A percentile compares a stretch with the other conserved stretches of the same genome.
These are phyloP conservation scores for Pachyseris speciosa DNA, from an alignment of 64 coral and sea anemone species.

Conservation along the genomic window DNA sequence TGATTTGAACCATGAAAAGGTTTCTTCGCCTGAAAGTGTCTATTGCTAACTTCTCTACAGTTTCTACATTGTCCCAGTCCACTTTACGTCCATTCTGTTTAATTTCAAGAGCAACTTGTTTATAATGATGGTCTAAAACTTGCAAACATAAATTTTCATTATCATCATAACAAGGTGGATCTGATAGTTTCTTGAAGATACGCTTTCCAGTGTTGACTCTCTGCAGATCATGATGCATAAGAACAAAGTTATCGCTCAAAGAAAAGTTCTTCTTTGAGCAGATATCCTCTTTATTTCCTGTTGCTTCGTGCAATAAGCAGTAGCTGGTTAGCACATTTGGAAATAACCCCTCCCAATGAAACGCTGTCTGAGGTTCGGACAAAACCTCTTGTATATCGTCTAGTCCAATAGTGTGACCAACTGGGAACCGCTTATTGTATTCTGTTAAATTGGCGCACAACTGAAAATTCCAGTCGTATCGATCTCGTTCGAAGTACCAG, in stretches of 20 bases:
- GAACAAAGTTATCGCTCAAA: neutral
- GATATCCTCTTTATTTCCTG: neutral
- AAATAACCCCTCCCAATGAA: neutral
- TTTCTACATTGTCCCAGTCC: conserved; percentile 22
- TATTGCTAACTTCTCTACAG: neutral
- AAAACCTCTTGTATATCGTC: conserved; percentile 1
- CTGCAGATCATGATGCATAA: conserved; percentile 42
- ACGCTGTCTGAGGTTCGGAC: conserved; percentile 42
- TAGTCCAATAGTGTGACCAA: conserved; percentile 2
- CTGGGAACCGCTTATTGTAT: conserved; percentile 18
- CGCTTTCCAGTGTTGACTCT: too few species aligned
- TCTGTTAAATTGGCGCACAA: neutral
- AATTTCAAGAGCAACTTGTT: conserved; percentile 8
- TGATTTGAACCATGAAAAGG: too few species aligned
- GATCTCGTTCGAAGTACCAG: conserved; percentile 52
- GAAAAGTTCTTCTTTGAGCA: conserved; percentile 5
- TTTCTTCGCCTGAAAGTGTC: too few species aligned
- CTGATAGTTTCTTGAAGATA: neutral
- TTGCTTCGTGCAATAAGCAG: conserved; percentile 12
- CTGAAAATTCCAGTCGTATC: conserved; percentile 48
- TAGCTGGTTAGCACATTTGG: neutral
- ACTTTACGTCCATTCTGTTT: neutral
- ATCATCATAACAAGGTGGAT: neutral
- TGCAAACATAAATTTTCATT: conserved; percentile 8
- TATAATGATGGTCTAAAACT: conserved; percentile 24